Evolutionary conservation across 2,113 vertebrate genomes (phyloP).

Genomic region (Asarcornis scutulata): DNA sequence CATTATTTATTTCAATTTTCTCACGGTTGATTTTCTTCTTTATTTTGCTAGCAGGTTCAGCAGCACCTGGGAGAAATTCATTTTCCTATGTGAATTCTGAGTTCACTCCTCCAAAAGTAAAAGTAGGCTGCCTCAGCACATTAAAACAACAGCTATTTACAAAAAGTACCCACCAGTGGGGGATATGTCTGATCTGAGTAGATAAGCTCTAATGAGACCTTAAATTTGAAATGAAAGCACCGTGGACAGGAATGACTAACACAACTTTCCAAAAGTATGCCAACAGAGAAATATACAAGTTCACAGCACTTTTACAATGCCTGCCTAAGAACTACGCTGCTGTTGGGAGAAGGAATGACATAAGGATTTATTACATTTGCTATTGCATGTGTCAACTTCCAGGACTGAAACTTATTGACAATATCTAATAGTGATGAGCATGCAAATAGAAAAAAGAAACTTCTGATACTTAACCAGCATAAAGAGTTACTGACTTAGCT

Average conservation of each 20-base stretch:
- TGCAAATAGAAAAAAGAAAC: not conserved
- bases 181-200: not conserved
- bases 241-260: not conserved
- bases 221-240: not conserved
- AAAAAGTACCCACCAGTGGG: not conserved
- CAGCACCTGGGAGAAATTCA: not conserved
- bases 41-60: not conserved
- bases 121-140: not conserved
- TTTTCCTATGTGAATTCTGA: not conserved
- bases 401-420: not conserved
- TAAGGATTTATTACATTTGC: not conserved
- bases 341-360: too few species aligned
- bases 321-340: not conserved
- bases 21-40: not conserved
- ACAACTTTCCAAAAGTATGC: not conserved
- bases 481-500: not conserved
- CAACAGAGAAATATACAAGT: fast-evolving
- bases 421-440: not conserved
- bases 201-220: not conserved
- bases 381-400: not conserved
- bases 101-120: not conserved
- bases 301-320: not conserved
- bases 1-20: not conserved
- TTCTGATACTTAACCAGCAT: not conserved
- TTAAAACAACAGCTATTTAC: not conserved